These are phyloP conservation scores for Anarrhichthys ocellatus DNA, from an alignment of 2,113 vertebrate genomes.

Conservation along the genomic window DNA sequence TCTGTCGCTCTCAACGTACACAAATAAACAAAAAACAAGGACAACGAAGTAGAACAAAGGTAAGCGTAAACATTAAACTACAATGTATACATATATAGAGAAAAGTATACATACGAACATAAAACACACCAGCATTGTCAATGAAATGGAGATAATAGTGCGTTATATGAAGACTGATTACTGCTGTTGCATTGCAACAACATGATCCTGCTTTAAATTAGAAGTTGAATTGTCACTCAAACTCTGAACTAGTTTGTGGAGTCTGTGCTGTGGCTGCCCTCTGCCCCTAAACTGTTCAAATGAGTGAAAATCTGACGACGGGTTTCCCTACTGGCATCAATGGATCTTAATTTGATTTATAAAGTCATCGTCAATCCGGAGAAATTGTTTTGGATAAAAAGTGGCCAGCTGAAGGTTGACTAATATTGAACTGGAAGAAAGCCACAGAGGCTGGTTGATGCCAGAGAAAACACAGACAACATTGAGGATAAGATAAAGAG, in stretches of 20 bases:
- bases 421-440: conserved; percentile 18
- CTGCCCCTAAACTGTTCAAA: not conserved
- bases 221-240: not conserved
- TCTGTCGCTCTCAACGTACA: no score
- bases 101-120: no score
- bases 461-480: conserved; percentile 33
- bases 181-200: not conserved
- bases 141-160: no score
- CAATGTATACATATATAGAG: no score
- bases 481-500: conserved; percentile 54
- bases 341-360: not conserved
- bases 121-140: no score
- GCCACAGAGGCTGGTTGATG: conserved; percentile 9
- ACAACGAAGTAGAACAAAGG: no score
- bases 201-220: not conserved
- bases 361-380: not conserved
- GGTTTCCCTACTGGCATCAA: not conserved
- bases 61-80: no score
- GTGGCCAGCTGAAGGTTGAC: not conserved
- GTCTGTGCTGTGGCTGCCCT: not conserved
- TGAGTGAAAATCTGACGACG: not conserved
- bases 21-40: no score
- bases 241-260: not conserved
- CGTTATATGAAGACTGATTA: not conserved
- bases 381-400: not conserved